A percentile compares a stretch with the other conserved stretches of the same genome.
Evolutionary conservation across 2,888 invertebrate species (phyloP).

Genomic region (Dugesia japonica): DNA sequence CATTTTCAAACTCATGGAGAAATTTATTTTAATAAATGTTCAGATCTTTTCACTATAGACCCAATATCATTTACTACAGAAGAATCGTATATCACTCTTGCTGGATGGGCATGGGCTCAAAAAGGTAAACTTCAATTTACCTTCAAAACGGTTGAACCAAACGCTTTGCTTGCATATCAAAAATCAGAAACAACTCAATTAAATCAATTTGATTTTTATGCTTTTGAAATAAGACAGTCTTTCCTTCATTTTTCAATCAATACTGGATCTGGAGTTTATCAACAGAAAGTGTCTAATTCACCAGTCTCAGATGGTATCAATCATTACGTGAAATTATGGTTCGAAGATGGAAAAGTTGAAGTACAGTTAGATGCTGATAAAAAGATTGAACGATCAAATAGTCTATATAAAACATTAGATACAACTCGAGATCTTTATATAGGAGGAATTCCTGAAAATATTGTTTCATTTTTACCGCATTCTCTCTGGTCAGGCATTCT

Average conservation of each 20-base stretch:
- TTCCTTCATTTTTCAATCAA: slow-evolving; percentile 66
- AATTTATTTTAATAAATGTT: slow-evolving; percentile 51
- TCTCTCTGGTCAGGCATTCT: slow-evolving; percentile 76
- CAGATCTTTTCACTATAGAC: slow-evolving; percentile 25
- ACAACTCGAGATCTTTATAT: slow-evolving; percentile 23
- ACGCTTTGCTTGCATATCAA: slow-evolving; percentile 69
- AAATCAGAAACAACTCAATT: slow-evolving; percentile 49
- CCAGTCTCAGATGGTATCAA: slow-evolving; percentile 8
- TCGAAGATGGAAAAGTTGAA: slow-evolving; percentile 26
- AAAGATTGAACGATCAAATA: neutral
- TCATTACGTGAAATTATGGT: slow-evolving; percentile 25
- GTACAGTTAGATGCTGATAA: neutral
- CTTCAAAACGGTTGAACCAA: slow-evolving; percentile 81
- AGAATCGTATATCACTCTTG: slow-evolving; percentile 21
- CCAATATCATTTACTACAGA: slow-evolving; percentile 30
- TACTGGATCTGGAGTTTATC: slow-evolving; percentile 28
- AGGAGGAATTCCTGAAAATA: slow-evolving; percentile 22
- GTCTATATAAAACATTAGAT: neutral
- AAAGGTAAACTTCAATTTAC: slow-evolving; percentile 74
- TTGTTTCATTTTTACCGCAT: slow-evolving; percentile 24
- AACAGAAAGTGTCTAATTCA: neutral
- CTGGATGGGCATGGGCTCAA: slow-evolving; percentile 55
- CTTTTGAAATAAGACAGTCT: slow-evolving; percentile 78
- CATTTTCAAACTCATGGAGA: slow-evolving; percentile 66
- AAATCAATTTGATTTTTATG: slow-evolving; percentile 61